Conservation (phyloP, 2,888 invertebrate genomes). For the Hylaea fasciaria region DNA sequence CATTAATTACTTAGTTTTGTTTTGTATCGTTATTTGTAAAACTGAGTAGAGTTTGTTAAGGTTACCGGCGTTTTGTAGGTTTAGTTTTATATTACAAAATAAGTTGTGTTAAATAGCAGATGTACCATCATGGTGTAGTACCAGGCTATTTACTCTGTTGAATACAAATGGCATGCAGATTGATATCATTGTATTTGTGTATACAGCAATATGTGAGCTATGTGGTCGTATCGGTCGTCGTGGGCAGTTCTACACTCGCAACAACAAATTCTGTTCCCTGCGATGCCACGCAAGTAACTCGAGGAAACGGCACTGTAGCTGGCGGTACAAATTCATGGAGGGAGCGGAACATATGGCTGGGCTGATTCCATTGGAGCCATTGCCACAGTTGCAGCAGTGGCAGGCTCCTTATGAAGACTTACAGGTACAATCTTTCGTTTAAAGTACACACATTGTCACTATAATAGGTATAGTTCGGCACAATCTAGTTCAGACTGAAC, state of each 20-base stretch:
- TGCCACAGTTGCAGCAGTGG: constrained; percentile 81
- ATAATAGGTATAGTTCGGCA: too few relatives aligned
- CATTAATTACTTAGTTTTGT: too few relatives aligned
- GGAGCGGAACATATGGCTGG: constrained; percentile 79
- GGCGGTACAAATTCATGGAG: constrained; percentile 79
- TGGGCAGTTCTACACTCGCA: constrained; percentile 69
- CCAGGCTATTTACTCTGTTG: too few relatives aligned
- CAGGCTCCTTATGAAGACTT: constrained; percentile 71
- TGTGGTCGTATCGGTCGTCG: constrained; percentile 77
- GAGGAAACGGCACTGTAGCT: constrained; percentile 64
- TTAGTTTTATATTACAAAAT: too few relatives aligned
- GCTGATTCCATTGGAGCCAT: constrained; percentile 77
- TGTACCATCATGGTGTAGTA: too few relatives aligned
- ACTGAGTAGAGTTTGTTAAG: too few relatives aligned
- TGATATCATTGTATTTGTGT: constrained; percentile 30
- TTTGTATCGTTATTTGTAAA: too few relatives aligned
- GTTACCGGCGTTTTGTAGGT: too few relatives aligned
- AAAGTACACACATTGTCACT: background rate
- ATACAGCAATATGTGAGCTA: constrained; percentile 78
- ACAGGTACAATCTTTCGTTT: constrained; percentile 55
- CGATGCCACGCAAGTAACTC: constrained; percentile 67
- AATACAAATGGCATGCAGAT: background rate
- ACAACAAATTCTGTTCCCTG: constrained; percentile 75
- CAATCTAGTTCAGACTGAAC: too few relatives aligned
- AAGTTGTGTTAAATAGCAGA: too few relatives aligned